Evolutionary conservation across 2,888 invertebrate species (phyloP).

Genomic region (Heliconius charithonia): DNA sequence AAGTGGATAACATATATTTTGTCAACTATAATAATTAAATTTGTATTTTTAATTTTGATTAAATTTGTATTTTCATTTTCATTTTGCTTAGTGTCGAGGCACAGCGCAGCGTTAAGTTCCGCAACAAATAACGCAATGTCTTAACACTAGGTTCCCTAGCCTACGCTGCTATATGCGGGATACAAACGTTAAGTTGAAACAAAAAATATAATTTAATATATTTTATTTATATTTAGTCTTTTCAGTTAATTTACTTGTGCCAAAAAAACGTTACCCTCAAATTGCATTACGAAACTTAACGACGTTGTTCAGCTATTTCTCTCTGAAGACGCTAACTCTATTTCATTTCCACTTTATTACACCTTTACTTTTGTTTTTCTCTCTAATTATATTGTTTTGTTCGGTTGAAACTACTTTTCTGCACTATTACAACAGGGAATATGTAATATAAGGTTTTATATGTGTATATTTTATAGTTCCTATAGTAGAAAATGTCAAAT

Average conservation of each 20-base stretch:
- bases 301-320: constrained; percentile 11
- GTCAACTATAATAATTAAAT: no score
- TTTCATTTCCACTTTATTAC: constrained; percentile 22
- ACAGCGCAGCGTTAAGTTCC: no score
- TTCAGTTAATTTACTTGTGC: neutral
- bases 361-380: constrained; percentile 23
- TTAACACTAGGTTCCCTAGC: no score
- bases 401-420: constrained; percentile 14
- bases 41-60: no score
- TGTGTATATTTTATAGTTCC: neutral
- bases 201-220: neutral
- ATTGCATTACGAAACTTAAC: constrained; percentile 13
- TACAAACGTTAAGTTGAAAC: no score
- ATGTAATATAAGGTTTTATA: neutral
- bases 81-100: no score
- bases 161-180: no score
- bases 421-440: neutral
- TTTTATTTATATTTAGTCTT: neutral
- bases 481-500: neutral
- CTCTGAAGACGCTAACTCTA: constrained; percentile 19
- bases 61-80: no score
- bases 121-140: no score
- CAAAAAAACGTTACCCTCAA: constrained; percentile 19
- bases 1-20: no score
- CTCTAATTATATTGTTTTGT: constrained; percentile 10